Base-by-base conservation (phyloP, 2,888 invertebrate genomes). In the Tetranychus truncatus region DNA sequence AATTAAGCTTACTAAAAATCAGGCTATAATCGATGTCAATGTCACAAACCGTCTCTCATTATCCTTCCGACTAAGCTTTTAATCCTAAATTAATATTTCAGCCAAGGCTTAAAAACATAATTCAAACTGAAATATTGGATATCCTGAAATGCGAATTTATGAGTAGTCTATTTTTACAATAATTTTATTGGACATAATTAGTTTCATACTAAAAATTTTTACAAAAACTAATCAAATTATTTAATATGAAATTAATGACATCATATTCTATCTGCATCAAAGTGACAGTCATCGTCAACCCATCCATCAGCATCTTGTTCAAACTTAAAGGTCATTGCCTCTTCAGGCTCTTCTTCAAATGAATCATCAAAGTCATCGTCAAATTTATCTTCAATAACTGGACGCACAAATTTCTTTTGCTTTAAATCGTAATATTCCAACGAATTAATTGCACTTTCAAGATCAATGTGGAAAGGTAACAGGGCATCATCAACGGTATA, bases 401-500 rank as follows among this genome's bases (percentile, higher is more conserved):
- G 55, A 6, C 55, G 55, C 9, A 55, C 55, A 7, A 55, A 15
- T 55, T 5, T 7, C 2, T 15, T 15, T 55, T 55, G 55, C 6
- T 69, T 24, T 2, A 82, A 81, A 92, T 87, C 80, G 89, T 91
- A 55, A 55, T 55, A 55, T 55, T 55, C 55, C 55, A 55, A 55
- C 15, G 15, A 55, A 6, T 85, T 81, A 0, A 89, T 78, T 65
- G 94, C 86, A 79, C 88, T 84, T 76, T 88, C 84, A 66, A 93
- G 80, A 72, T 85, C 86, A 91, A 93, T 95, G 79, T 94, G 89
- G 82, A 92, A 91, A 66, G 88, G 84, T 24, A 96, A 83, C 21
- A 97, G 83, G 0, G 94, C 89, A 80, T 89, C 85, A 0, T 90
- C 86, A 4, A 90, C 80, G 5, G 86, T 85, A 81, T 96, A 96